Conservation (phyloP, 2,888 invertebrate species). For the Alsophila aescularia region DNA sequence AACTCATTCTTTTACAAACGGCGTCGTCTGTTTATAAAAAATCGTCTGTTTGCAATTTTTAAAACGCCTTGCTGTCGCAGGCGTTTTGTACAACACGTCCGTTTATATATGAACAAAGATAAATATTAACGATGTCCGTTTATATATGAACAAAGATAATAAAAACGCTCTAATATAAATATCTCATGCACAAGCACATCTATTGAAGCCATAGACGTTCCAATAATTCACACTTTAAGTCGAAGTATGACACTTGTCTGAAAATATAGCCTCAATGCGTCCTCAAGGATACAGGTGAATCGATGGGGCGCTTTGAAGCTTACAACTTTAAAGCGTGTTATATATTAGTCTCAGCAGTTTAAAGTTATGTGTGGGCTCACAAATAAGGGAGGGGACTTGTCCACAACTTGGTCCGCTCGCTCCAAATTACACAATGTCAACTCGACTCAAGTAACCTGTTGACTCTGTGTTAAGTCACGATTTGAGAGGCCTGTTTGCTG, state of each 20-base stretch:
- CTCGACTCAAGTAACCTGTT: slow-evolving; percentile 81
- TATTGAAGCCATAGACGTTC: slow-evolving; percentile 29
- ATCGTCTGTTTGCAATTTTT: too few species aligned
- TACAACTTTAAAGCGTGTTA: slow-evolving; percentile 65
- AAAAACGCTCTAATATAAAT: slow-evolving; percentile 16
- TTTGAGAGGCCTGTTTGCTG: slow-evolving; percentile 65
- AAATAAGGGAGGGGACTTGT: slow-evolving; percentile 71
- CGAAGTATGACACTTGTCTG: slow-evolving; percentile 44
- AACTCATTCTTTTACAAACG: too few species aligned
- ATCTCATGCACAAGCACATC: slow-evolving; percentile 19
- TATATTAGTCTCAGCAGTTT: slow-evolving; percentile 73
- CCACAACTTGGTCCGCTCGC: slow-evolving; percentile 66
- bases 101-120: too few species aligned
- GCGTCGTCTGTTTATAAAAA: too few species aligned
- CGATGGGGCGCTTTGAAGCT: slow-evolving; percentile 56
- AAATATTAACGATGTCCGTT: too few species aligned
- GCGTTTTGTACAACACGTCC: too few species aligned
- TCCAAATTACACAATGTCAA: slow-evolving; percentile 79
- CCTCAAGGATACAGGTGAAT: slow-evolving; percentile 57
- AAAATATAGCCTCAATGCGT: slow-evolving; percentile 49
- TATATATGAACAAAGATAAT: background rate
- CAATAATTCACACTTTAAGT: slow-evolving; percentile 42
- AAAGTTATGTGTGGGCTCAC: slow-evolving; percentile 72
- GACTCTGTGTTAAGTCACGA: slow-evolving; percentile 69
- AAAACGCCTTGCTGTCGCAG: too few species aligned